Conservation (phyloP, 2,797 vertebrate species). For the Pristis pectinata region DNA sequence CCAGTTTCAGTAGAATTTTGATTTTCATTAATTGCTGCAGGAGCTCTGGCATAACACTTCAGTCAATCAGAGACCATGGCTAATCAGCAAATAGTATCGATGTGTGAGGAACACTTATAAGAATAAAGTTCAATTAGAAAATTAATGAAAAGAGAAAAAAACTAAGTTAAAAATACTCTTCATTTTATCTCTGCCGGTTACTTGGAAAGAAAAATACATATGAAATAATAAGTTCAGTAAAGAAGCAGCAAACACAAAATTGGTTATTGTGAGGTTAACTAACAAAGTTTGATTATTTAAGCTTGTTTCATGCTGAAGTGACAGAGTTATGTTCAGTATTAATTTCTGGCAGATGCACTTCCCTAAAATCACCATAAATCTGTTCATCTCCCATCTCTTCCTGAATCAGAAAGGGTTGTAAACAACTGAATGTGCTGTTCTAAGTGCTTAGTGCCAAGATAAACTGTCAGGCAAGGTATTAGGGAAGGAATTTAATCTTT, state of each 20-base stretch:
- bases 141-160: background rate
- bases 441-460: no score
- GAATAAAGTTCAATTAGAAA: slow-evolving; percentile 9
- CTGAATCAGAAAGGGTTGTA: background rate
- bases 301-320: background rate
- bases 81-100: background rate
- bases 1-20: no score
- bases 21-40: no score
- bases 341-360: background rate
- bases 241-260: background rate
- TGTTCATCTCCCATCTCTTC: background rate
- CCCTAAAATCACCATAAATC: background rate
- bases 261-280: background rate
- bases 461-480: background rate
- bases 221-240: background rate
- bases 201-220: background rate
- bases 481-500: background rate
- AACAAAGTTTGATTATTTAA: background rate
- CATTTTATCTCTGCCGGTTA: background rate
- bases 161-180: background rate
- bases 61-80: background rate
- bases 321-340: background rate
- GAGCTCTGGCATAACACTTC: background rate
- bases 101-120: background rate
- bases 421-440: background rate